Percentiles rank a stretch among this genome's conserved stretches.
Conservation (phyloP, 2,888 invertebrate genomes). For the Callinectes sapidus region DNA sequence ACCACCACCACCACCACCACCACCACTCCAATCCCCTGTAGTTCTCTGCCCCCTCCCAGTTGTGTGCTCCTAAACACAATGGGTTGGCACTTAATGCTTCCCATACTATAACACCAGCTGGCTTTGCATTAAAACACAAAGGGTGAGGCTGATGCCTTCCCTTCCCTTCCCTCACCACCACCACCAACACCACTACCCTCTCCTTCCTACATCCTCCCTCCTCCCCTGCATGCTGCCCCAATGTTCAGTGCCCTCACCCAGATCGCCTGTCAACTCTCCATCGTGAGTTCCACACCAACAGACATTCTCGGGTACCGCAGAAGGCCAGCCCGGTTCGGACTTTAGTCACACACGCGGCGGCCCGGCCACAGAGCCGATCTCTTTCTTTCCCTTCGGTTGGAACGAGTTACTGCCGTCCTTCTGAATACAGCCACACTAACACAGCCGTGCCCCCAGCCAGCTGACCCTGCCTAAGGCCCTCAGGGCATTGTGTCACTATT, state of each 20-base stretch:
- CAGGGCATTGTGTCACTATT: not conserved
- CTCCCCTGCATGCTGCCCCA: not conserved
- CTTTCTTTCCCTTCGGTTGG: conserved; percentile 37
- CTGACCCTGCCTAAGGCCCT: not conserved
- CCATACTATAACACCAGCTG: conserved; percentile 6
- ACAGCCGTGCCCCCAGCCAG: not conserved
- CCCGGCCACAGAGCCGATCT: not conserved
- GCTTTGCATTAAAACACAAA: conserved; percentile 4
- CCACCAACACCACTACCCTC: not conserved
- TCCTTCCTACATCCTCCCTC: not conserved
- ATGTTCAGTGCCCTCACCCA: not conserved
- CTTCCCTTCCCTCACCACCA: not conserved
- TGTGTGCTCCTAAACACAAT: not conserved
- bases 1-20: not conserved
- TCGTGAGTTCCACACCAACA: conserved; percentile 20
- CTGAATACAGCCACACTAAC: conserved; percentile 56
- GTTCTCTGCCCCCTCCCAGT: not conserved
- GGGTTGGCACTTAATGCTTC: not conserved
- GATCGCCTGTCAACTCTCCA: not conserved
- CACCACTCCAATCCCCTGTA: not conserved
- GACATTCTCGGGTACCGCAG: conserved; percentile 9
- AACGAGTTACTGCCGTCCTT: conserved; percentile 45
- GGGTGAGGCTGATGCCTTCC: conserved; percentile 9
- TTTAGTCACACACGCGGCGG: not conserved
- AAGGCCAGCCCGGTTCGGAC: not conserved